Evolutionary conservation across 2,888 invertebrate species (phyloP).

Genomic region (Acheta domesticus): DNA sequence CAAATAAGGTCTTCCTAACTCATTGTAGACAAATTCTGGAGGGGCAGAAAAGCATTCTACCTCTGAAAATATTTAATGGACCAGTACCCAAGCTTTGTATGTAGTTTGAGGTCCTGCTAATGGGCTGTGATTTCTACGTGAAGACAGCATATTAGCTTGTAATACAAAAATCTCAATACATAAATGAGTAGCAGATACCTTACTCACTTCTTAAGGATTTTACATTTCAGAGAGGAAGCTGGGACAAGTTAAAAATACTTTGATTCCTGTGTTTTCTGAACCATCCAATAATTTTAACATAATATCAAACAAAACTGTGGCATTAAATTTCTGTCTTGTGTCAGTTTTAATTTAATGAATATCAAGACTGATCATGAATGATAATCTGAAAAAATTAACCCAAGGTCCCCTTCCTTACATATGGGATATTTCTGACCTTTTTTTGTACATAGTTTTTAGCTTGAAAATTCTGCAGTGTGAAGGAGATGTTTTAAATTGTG

Average conservation of each 20-base stretch:
- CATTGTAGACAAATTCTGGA: too few relatives aligned
- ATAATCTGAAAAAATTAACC: background rate
- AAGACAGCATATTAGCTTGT: too few relatives aligned
- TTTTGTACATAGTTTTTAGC: background rate
- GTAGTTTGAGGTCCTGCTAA: too few relatives aligned
- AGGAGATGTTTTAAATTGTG: background rate
- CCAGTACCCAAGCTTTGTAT: too few relatives aligned
- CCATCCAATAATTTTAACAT: background rate
- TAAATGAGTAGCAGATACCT: too few relatives aligned
- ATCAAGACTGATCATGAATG: background rate
- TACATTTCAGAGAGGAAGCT: too few relatives aligned
- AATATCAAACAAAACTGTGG: background rate
- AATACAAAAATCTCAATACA: too few relatives aligned
- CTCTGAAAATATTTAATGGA: too few relatives aligned
- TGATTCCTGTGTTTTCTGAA: background rate
- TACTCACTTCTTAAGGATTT: too few relatives aligned
- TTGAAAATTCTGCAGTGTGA: background rate
- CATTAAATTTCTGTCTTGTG: constrained; percentile 3
- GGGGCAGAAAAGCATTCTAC: too few relatives aligned
- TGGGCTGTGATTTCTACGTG: too few relatives aligned
- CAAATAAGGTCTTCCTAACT: too few relatives aligned
- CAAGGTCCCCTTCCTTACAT: constrained; percentile 9
- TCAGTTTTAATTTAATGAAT: background rate
- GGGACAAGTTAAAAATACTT: background rate
- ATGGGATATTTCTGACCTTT: background rate